A percentile compares a stretch with the other conserved stretches of the same genome.
These are phyloP conservation scores for Motacilla alba DNA, from an alignment of 2,113 vertebrate species.

Conservation along the genomic window DNA sequence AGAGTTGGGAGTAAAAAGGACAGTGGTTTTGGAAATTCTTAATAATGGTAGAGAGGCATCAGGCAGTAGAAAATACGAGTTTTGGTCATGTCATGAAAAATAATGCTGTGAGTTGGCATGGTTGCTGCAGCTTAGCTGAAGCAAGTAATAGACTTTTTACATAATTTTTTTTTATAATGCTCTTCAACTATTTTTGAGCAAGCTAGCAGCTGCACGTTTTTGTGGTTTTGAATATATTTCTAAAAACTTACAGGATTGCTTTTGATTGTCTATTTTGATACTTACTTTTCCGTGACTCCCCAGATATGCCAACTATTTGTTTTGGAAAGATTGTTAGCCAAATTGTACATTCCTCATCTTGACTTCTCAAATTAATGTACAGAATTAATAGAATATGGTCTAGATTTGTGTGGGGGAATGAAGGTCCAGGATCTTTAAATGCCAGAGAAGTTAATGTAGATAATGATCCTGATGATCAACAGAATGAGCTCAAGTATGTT, in stretches of 20 bases:
- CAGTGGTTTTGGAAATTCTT: neutral
- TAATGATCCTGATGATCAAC: neutral
- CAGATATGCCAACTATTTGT: neutral
- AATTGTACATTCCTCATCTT: neutral
- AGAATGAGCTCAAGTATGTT: neutral
- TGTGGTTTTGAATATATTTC: neutral
- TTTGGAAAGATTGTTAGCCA: neutral
- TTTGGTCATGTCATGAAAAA: neutral
- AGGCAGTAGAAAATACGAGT: neutral
- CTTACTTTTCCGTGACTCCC: neutral
- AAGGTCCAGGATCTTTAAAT: neutral
- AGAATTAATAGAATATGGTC: neutral
- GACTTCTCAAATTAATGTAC: neutral
- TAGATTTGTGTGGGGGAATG: neutral
- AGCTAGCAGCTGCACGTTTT: neutral
- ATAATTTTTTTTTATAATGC: neutral
- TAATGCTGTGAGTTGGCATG: slow-evolving; percentile 1
- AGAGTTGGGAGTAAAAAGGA: neutral
- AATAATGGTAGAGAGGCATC: neutral
- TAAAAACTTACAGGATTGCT: neutral
- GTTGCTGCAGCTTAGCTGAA: slow-evolving; percentile 6
- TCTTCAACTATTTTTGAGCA: neutral
- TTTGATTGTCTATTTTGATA: neutral
- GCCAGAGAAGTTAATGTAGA: neutral
- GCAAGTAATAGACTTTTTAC: neutral